Base-by-base conservation (phyloP, 2,888 invertebrate genomes). In the Agrotis clavis region DNA sequence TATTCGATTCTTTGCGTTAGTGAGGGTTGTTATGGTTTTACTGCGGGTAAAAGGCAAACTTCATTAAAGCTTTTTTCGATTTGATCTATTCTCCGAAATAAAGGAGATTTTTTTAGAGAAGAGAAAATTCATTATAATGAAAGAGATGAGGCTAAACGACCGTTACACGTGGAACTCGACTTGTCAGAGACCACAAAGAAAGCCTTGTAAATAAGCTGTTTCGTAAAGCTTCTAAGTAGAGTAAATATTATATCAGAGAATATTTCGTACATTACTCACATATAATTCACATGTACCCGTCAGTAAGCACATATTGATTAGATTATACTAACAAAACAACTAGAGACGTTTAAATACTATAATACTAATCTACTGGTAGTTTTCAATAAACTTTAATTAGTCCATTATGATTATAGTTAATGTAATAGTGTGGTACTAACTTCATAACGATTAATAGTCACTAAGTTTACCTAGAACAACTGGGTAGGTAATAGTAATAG, bases 81-180 rank as follows among this genome's bases (percentile, higher is more conserved):
- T 84, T 82, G 79, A 88, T 89, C 83, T 85, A 67, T 87, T 83
- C 71, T 66, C 72, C 77, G 71, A 84, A 87, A 85, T 84, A 76
- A 81, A 84, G 83, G 77, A 82, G 82, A 84, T 87, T 85, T 82
- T 89, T 89, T 70, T 77, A 82, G 85, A 83, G 78, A 81, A 77
- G 67, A 64, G 72, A 75, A 72, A 84, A 79, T 84, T 86, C 83
- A 80, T 86, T 77, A 67, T 63, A 76, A 82, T 85, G 84, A 86
- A 82, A 79, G 72, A 83, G 79, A 77, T 56, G 41, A 67, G 54
- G 59, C 50, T 65, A 51, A 60, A 41, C 41, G 68, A 56, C 47
- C 19, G 67, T 77, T 74, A 75, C 70, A 65, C 70, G 72, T 67
- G 74, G 59, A 71, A 73, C 59, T 71, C 57, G 66, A 67, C 61